Evolutionary conservation across 2,797 vertebrate genomes (phyloP).

Genomic region (Pantherophis vulpinus): DNA sequence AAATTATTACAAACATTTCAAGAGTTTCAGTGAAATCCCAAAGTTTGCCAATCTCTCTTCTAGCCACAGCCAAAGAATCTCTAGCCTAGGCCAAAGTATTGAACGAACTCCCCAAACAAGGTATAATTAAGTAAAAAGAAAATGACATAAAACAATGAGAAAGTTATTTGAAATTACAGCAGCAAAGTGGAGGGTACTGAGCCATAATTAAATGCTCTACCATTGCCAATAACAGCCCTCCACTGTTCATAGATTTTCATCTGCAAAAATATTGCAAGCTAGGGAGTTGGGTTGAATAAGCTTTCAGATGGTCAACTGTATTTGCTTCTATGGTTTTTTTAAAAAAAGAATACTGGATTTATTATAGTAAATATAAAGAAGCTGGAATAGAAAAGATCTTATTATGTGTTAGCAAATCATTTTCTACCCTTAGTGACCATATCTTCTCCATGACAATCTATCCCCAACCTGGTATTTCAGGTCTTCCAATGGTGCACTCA

Average conservation of each 20-base stretch:
- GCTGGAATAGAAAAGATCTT: neutral
- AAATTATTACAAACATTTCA: neutral
- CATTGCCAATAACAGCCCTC: neutral
- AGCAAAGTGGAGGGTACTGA: neutral
- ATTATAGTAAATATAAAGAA: neutral
- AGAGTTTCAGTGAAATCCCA: neutral
- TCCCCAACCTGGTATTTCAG: neutral
- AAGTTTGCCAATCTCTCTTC: neutral
- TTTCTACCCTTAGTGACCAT: neutral
- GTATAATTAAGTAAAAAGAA: neutral
- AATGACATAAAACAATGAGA: neutral
- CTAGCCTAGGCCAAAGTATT: neutral
- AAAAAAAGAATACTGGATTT: neutral
- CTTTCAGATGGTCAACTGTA: constrained; percentile 1
- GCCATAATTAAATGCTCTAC: neutral
- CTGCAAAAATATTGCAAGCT: neutral
- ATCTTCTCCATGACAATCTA: neutral
- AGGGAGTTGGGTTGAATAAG: neutral
- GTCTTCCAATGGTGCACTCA: neutral
- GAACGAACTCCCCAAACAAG: neutral
- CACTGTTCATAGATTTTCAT: neutral
- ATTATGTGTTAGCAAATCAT: neutral
- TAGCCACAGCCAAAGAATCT: neutral
- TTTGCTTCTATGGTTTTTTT: constrained; percentile 4
- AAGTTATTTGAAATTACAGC: neutral